Base-by-base conservation (phyloP, 2,113 vertebrate species). In the Epinephelus moara region DNA sequence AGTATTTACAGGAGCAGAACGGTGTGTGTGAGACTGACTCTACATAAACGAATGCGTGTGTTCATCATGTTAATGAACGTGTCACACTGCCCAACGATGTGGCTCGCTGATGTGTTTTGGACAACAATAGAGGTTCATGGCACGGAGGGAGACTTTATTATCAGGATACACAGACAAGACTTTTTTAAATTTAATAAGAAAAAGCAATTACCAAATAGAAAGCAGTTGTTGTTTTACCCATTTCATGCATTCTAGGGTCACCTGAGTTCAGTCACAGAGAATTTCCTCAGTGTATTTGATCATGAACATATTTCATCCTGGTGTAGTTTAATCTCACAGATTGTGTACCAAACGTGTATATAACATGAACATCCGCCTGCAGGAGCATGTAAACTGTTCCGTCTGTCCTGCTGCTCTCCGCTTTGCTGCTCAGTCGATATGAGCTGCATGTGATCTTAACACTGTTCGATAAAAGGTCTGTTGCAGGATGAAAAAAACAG, bases 401-500 rank as follows among this genome's bases (percentile, higher is more conserved):
- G 8, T 49, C 10, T 70, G 7, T 45, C 8, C 70, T 49, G 57
- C 10, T 72, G 21, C 42, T 63, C 27, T 30, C 3, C 6, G 27
- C 45, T 66, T 78, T 67, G 30, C 53, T 52, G 47, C 57, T 72
- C 13, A 45, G 17, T 74, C 0, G 9, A 67, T 87, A 63, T 42
- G 14, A 76, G 52, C 52, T 53, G 27, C n/a, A 27, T 64, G 42
- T 63, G 66, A 19, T 55, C 13, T 8, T 19, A 61, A 30, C 45
- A 21, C 14, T 4, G 57, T 1, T 19, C 19, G 30, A 53, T 63
- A 68, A 64, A 71, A 25, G 57, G 7, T 57, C 5, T 57, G 1
- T n/a, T 55, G 14, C 59, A 72, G 64, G 25, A 56, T 45, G 7
- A 3, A 63, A 67, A 75, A 45, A 37, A 55, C 40, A 21, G 59